These are phyloP conservation scores for Pelobates cultripes DNA, from an alignment of 2,797 vertebrate species.

Conservation along the genomic window DNA sequence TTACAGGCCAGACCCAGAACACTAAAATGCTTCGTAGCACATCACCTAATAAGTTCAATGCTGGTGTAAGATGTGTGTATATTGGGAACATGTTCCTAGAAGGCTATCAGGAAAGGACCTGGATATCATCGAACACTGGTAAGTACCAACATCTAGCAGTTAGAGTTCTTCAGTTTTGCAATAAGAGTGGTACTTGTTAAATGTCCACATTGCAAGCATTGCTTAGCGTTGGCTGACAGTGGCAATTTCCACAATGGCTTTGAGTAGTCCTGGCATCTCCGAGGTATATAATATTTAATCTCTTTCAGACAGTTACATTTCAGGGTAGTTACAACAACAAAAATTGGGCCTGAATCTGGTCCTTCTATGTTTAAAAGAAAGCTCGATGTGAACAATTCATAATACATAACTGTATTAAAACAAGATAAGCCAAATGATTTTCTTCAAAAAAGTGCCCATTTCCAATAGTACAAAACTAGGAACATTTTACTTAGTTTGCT, in stretches of 20 bases:
- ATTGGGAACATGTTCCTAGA: slow-evolving; percentile 28
- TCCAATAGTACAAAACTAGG: no score
- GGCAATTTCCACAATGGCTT: neutral
- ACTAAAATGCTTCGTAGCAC: slow-evolving; percentile 32
- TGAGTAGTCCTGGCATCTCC: no score
- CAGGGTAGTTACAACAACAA: no score
- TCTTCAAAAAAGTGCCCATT: no score
- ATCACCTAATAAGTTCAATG: neutral
- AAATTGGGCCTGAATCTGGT: no score
- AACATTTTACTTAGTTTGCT: no score
- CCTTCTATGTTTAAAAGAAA: no score
- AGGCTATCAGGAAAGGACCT: slow-evolving; percentile 46
- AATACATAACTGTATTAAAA: no score
- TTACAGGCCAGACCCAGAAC: slow-evolving; percentile 1
- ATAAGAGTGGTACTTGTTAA: neutral
- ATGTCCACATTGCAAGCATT: neutral
- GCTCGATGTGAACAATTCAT: no score
- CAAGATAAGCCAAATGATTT: no score
- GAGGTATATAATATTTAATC: neutral
- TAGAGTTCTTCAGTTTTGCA: neutral
- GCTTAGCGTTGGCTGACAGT: neutral
- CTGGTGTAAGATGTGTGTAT: slow-evolving; percentile 48
- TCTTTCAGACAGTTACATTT: neutral
- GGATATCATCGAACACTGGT: slow-evolving; percentile 31
- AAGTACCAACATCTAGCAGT: neutral